Conservation (phyloP, 2,888 invertebrate genomes). For the Panzeria rudis region DNA sequence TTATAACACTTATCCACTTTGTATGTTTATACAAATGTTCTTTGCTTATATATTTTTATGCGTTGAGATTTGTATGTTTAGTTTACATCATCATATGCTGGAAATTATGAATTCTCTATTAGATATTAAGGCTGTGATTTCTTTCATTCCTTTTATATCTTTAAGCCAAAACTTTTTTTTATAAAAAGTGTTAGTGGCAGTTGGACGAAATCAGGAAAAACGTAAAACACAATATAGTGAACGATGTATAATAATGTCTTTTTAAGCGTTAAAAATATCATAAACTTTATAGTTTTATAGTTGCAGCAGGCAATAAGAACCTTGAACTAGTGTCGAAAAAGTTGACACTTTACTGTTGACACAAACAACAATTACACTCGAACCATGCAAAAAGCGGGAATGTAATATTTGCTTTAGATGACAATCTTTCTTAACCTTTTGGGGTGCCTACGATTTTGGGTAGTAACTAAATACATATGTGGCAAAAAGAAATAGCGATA, state of each 20-base stretch:
- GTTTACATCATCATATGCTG: slow-evolving; percentile 12
- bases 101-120: slow-evolving; percentile 27
- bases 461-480: too few relatives aligned
- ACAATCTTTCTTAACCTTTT: neutral
- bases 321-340: slow-evolving; percentile 80
- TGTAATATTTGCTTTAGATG: neutral
- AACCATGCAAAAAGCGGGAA: slow-evolving; percentile 8
- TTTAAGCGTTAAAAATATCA: slow-evolving; percentile 70
- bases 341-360: slow-evolving; percentile 66
- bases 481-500: too few relatives aligned
- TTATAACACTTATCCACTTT: neutral
- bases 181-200: neutral
- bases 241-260: slow-evolving; percentile 48
- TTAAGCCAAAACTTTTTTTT: neutral
- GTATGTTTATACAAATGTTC: neutral
- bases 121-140: slow-evolving; percentile 17
- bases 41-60: neutral
- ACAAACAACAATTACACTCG: slow-evolving; percentile 43
- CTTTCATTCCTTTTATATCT: slow-evolving; percentile 1
- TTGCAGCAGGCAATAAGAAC: slow-evolving; percentile 79
- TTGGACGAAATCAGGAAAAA: slow-evolving; percentile 6
- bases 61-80: slow-evolving; percentile 2
- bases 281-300: slow-evolving; percentile 80
- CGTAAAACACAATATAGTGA: too few relatives aligned
- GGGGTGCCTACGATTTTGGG: neutral